Base-by-base conservation (phyloP, 2,888 invertebrate species). In the Erebia palarica region DNA sequence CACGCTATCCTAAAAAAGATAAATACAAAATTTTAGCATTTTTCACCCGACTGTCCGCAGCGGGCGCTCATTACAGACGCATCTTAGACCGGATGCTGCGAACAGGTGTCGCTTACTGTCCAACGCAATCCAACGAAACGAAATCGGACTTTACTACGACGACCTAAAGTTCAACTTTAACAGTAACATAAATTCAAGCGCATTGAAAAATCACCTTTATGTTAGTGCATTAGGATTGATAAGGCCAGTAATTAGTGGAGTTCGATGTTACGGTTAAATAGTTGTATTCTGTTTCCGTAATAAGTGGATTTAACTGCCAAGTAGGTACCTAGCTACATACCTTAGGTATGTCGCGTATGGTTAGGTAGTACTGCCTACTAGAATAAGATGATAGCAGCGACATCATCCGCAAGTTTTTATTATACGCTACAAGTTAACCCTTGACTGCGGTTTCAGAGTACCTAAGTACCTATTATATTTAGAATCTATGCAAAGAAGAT, bases 51-150 rank as follows among this genome's bases (percentile, higher is more conserved):
- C 66, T 73, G 73, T 75, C 74, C 75, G 72, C 71, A 73, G 73
- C 74, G 73, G 69, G 69, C 73, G 77, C 75, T 77, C 77, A 76
- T 78, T 78, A 77, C 68, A 77, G 72, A 68, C 77, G 79, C 79
- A 81, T 82, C 87, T 84, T 84, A 84, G 74, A 73, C 79, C 80
- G 80, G 81, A 80, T 78, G 81, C 77, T 77, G 76, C 69, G 77
- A 80, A 80, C 81, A 81, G 81, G 80, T 89, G 89, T 87, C 82
- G 81, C 79, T 82, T 82, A 79, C 82, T 82, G 81, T 80, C 82
- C 80, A 76, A 72, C 80, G 75, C 74, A 49, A 55, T 58, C 63
- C 65, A 68, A 78, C 80, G 82, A 82, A 72, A 80, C 67, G 8
- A 58, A 59, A 53, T 42, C 65, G n/a, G 57, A 61, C 72, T 49